A percentile compares a stretch with the other conserved stretches of the same genome.
phyloP scores from a whole-genome alignment of 2,888 invertebrate species.

The Megastigmus dorsalis region DNA sequence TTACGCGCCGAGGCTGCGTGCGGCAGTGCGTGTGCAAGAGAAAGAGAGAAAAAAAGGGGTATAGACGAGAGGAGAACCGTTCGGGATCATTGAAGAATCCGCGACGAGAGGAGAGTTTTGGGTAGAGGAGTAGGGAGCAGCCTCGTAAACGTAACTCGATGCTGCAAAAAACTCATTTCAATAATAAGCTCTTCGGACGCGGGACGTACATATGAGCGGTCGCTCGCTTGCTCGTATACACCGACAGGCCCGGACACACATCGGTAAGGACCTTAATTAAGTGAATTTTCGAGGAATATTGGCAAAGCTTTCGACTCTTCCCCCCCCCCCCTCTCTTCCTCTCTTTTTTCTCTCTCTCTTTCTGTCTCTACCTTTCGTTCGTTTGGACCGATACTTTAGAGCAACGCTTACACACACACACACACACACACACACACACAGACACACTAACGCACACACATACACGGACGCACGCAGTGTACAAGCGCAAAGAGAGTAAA shows the following conservation, averaged over 20 bases:
- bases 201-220: background rate
- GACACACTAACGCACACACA: background rate
- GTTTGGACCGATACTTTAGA: slow-evolving; percentile 11
- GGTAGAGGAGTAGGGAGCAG: background rate
- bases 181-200: slow-evolving; percentile 51
- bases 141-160: slow-evolving; percentile 52
- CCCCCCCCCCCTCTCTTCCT: background rate
- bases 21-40: background rate
- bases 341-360: background rate
- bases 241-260: background rate
- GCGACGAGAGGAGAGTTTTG: background rate
- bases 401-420: background rate
- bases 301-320: slow-evolving; percentile 30
- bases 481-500: slow-evolving; percentile 7
- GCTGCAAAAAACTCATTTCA: slow-evolving; percentile 51
- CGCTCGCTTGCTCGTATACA: background rate
- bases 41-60: background rate
- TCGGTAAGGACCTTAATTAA: slow-evolving; percentile 47
- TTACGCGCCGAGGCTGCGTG: slow-evolving; percentile 26
- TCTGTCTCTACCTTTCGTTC: background rate
- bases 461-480: background rate
- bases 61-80: slow-evolving; percentile 19
- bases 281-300: slow-evolving; percentile 51
- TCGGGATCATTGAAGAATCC: slow-evolving; percentile 45
- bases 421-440: too few relatives aligned